phyloP scores from a whole-genome alignment of 2,888 invertebrate species.

The Xanthorhoe spadicearia region DNA sequence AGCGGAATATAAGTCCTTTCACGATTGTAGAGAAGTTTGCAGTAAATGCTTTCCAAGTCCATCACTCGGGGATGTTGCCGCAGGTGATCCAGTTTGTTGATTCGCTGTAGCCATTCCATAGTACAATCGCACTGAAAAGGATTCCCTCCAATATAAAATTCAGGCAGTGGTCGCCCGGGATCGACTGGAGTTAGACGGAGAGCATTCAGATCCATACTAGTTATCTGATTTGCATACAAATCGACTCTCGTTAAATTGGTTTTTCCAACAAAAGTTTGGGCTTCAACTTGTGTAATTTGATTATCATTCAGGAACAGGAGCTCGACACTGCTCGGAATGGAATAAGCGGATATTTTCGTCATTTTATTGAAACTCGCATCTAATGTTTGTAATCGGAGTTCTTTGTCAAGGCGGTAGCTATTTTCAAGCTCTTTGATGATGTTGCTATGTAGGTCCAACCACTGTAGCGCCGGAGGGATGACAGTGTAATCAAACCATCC shows the following conservation, averaged over 20 bases:
- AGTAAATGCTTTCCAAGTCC: slow-evolving; percentile 95
- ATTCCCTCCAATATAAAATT: slow-evolving; percentile 97
- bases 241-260: slow-evolving; percentile 95
- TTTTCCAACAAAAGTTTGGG: slow-evolving; percentile 95
- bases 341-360: slow-evolving; percentile 89
- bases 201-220: slow-evolving; percentile 95
- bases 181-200: slow-evolving; percentile 92
- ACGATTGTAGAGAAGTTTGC: slow-evolving; percentile 93
- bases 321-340: slow-evolving; percentile 94
- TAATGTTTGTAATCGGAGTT: slow-evolving; percentile 91
- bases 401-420: slow-evolving; percentile 88
- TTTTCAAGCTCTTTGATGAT: slow-evolving; percentile 91
- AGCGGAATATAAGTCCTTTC: slow-evolving; percentile 94
- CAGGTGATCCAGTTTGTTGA: slow-evolving; percentile 92
- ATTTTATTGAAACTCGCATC: slow-evolving; percentile 97
- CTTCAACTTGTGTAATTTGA: slow-evolving; percentile 92
- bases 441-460: slow-evolving; percentile 96
- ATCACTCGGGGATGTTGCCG: slow-evolving; percentile 95
- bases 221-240: slow-evolving; percentile 96
- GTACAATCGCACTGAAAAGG: slow-evolving; percentile 98
- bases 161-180: slow-evolving; percentile 90
- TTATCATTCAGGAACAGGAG: slow-evolving; percentile 95
- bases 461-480: slow-evolving; percentile 92
- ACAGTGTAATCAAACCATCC: slow-evolving; percentile 95
- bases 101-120: slow-evolving; percentile 97